Percentiles rank a stretch among this genome's conserved stretches.
These are phyloP conservation scores for Ceramica pisi DNA, from an alignment of 2,888 invertebrate genomes.

Conservation along the genomic window DNA sequence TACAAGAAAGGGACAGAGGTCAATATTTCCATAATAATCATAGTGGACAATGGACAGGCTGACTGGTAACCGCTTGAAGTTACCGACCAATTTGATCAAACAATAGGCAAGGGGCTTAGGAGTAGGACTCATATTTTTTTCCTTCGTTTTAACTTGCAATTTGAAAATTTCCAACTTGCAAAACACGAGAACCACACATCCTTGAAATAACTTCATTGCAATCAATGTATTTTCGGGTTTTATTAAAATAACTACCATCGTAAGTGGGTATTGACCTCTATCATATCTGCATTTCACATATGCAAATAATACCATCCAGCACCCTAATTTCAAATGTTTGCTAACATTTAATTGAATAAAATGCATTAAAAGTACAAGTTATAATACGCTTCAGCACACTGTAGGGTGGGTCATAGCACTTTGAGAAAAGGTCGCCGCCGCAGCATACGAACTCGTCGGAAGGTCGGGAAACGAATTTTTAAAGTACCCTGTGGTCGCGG, in stretches of 20 bases:
- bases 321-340: neutral
- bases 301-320: neutral
- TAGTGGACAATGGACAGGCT: conserved; percentile 8
- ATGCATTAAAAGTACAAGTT: conserved; percentile 33
- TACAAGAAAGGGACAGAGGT: conserved; percentile 38
- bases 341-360: conserved; percentile 26
- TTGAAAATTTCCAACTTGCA: too few relatives aligned
- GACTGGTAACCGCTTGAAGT: conserved; percentile 12
- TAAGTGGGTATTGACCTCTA: neutral
- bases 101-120: neutral
- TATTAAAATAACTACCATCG: neutral
- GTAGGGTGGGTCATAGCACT: conserved; percentile 69
- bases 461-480: conserved; percentile 77
- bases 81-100: conserved; percentile 12
- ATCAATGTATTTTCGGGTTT: neutral
- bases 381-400: conserved; percentile 67
- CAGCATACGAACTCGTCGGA: conserved; percentile 64
- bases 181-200: neutral
- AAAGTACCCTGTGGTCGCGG: conserved; percentile 77
- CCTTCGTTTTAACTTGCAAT: neutral
- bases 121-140: neutral
- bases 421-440: conserved; percentile 67
- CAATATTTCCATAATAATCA: conserved; percentile 50
- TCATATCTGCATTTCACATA: neutral
- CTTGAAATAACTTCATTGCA: neutral